Conservation (phyloP, 2,888 invertebrate species). For the Strigamia crassipes region DNA sequence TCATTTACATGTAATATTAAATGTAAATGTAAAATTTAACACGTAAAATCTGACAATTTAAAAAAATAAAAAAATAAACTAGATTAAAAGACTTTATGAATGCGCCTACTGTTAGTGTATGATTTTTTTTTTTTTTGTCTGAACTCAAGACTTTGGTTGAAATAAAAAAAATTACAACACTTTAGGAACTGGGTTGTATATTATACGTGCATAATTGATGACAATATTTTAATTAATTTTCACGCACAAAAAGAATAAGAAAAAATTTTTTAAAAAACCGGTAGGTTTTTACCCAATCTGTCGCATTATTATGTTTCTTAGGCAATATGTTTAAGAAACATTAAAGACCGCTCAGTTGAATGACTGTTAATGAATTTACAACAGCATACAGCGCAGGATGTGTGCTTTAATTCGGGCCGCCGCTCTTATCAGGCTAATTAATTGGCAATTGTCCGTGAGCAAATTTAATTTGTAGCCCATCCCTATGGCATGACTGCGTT, state of each 20-base stretch:
- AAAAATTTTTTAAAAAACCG: too few relatives aligned
- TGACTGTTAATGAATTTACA: conserved; percentile 21
- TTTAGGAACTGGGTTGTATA: too few relatives aligned
- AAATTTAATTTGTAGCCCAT: conserved; percentile 17
- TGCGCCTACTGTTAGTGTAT: too few relatives aligned
- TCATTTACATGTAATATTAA: too few relatives aligned
- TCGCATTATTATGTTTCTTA: background rate
- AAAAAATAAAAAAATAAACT: too few relatives aligned
- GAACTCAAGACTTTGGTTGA: too few relatives aligned
- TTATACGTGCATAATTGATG: background rate
- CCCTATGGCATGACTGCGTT: conserved; percentile 16
- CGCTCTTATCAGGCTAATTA: conserved; percentile 16
- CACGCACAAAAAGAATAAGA: background rate
- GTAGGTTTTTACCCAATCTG: background rate
- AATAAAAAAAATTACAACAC: too few relatives aligned
- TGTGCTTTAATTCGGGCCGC: conserved; percentile 8
- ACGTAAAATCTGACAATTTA: too few relatives aligned
- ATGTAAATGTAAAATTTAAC: too few relatives aligned
- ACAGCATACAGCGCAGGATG: conserved; percentile 1
- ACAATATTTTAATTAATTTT: conserved; percentile 11
- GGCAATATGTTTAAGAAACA: conserved; percentile 2
- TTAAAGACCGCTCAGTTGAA: conserved; percentile 21
- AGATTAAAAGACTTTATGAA: too few relatives aligned
- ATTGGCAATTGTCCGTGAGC: conserved; percentile 21
- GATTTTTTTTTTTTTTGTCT: too few relatives aligned